Percentiles rank a stretch among this genome's conserved stretches.
phyloP scores from a whole-genome alignment of 2,797 vertebrate genomes.

The Streptopelia turtur region DNA sequence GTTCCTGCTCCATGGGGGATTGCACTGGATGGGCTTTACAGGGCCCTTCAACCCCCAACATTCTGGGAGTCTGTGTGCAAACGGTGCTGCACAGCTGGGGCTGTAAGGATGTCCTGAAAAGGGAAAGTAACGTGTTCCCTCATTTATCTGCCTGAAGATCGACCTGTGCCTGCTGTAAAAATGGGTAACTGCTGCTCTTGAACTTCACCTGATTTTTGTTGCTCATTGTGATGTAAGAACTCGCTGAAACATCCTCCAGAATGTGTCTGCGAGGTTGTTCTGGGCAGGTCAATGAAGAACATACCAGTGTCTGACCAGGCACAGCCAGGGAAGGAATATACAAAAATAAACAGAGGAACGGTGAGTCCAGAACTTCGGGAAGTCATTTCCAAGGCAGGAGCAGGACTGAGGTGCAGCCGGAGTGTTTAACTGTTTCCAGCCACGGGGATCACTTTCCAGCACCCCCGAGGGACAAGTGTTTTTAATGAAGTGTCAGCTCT shows the following conservation, averaged over 20 bases:
- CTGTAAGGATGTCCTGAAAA: neutral
- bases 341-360: neutral
- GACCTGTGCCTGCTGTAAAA: neutral
- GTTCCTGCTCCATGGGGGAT: no score
- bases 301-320: rapidly evolving
- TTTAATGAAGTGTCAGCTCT: neutral
- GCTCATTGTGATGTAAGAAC: neutral
- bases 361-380: neutral
- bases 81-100: neutral
- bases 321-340: neutral
- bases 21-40: no score
- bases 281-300: neutral
- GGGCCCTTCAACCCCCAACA: no score
- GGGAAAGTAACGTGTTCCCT: neutral
- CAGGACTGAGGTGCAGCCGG: neutral
- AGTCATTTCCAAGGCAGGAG: neutral
- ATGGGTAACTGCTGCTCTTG: neutral
- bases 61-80: no score
- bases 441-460: neutral
- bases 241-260: neutral
- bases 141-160: neutral
- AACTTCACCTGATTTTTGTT: neutral
- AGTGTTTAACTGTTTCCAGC: neutral
- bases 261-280: neutral
- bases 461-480: neutral